Conservation (phyloP, 2,113 vertebrate genomes). For the Petrocephalus microphthalmus region DNA sequence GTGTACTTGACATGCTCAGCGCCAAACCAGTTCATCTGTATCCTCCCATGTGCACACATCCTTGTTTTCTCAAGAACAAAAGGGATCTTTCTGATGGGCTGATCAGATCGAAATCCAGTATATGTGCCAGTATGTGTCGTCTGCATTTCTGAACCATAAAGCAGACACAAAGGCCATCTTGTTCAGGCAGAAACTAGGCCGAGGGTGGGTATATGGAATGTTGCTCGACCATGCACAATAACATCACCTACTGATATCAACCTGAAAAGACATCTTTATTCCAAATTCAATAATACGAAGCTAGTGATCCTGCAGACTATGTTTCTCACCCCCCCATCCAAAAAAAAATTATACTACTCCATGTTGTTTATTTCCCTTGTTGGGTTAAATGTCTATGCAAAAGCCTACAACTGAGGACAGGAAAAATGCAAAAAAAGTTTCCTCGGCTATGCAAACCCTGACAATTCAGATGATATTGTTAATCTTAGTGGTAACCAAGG, state of each 20-base stretch:
- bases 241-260: not conserved
- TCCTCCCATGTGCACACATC: not conserved
- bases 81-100: not conserved
- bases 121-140: not conserved
- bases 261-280: not conserved
- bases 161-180: not conserved
- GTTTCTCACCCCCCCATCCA: not conserved
- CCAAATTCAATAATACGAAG: not conserved
- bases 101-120: not conserved
- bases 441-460: not conserved
- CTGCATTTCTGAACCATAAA: constrained; percentile 2
- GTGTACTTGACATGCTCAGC: not conserved
- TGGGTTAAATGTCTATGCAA: not conserved
- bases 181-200: not conserved
- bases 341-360: not conserved
- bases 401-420: not conserved
- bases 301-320: not conserved
- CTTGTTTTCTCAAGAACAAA: not conserved
- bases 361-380: not conserved
- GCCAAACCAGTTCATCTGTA: not conserved
- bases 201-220: not conserved
- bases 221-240: not conserved
- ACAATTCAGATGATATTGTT: not conserved
- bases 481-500: not conserved
- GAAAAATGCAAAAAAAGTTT: not conserved